Evolutionary conservation across 2,888 invertebrate species (phyloP), one percentile per base, ranked within the genome.

Genomic region (Caenorhabditis plicata): DNA sequence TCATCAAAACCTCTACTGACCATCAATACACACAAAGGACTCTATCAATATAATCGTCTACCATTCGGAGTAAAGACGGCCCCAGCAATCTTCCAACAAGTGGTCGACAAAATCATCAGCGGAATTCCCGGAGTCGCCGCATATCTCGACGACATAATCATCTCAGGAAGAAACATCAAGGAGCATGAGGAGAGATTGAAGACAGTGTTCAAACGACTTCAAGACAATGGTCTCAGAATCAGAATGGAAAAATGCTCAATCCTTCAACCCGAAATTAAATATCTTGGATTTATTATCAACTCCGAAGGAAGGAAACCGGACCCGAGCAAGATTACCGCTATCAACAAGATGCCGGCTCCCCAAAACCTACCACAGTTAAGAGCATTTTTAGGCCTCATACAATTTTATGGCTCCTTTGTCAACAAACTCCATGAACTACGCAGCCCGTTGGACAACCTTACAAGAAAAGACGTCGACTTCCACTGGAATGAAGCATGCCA

Each of bases 31-130:
- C 72, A 73, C 44, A 33, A 42, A 19, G 73, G 74, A 2, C 35
- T 71, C 5, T 73, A 29, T 53, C 31, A 41, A 4, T 74, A 52
- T 52, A 45, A 64, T 7, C 46, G 73, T 1, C 33, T 74, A 9
- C 57, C 71, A 1, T 74, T 72, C 32, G 74, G 72, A 19, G 51
- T 74, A 15, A 69, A 65, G 31, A 33, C 65, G 1, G 68, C 68
- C 3, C 67, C 73, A 41, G n/a, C n/a, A 31, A 63, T 56, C 22
- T 73, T 73, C 46, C 73, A 73, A 31, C 19, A 38, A 15, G 22
- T 58, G n/a, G 63, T 71, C 42, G 70, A 71, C 32, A 5, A 22
- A 9, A 51, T 68, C 51, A 38, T 57, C 13, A 26, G 36, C 19
- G 72, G 64, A 15, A 39, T 71, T 7, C 29, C 49, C 0, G 54